These are phyloP conservation scores for Diglossa cyanea DNA, from an alignment of 2,797 vertebrate species.

Conservation along the genomic window DNA sequence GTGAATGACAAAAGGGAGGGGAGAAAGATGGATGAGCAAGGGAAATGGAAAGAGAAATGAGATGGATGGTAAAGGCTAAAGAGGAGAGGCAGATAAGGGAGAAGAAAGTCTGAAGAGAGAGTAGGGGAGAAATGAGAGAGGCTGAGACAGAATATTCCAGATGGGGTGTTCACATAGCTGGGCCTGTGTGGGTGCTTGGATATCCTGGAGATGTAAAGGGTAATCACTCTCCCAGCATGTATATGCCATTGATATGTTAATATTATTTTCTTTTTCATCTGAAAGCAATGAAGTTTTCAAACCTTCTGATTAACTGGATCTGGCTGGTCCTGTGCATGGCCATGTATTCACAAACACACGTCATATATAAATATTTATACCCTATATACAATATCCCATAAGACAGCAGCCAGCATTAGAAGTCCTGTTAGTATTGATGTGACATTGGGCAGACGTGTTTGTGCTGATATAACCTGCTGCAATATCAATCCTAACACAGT, in stretches of 20 bases:
- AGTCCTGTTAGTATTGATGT: conserved; percentile 34
- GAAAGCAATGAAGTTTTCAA: conserved; percentile 77
- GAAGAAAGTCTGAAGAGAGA: conserved; percentile 57
- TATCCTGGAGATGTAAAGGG: conserved; percentile 55
- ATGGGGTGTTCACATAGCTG: conserved; percentile 8
- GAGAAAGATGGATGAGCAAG: background rate
- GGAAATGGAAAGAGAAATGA: conserved; percentile 46
- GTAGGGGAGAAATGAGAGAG: conserved; percentile 30
- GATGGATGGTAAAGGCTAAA: conserved; percentile 11
- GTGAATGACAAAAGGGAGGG: background rate
- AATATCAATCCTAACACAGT: background rate
- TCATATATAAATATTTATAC: conserved; percentile 69
- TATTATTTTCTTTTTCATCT: conserved; percentile 74
- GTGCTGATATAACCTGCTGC: background rate
- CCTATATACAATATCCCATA: conserved; percentile 2
- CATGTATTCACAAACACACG: background rate
- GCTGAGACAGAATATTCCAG: conserved; percentile 34
- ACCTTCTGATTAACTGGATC: conserved; percentile 61
- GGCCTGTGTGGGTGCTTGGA: conserved; percentile 22
- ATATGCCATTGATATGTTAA: conserved; percentile 78
- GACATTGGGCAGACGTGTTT: conserved; percentile 5
- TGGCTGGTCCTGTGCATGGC: background rate
- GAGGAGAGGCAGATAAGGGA: conserved; percentile 45
- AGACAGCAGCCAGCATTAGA: conserved; percentile 32
- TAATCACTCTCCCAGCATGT: conserved; percentile 78